Evolutionary conservation across 2,113 vertebrate genomes (phyloP).

Genomic region (Periophthalmodon schlosseri): DNA sequence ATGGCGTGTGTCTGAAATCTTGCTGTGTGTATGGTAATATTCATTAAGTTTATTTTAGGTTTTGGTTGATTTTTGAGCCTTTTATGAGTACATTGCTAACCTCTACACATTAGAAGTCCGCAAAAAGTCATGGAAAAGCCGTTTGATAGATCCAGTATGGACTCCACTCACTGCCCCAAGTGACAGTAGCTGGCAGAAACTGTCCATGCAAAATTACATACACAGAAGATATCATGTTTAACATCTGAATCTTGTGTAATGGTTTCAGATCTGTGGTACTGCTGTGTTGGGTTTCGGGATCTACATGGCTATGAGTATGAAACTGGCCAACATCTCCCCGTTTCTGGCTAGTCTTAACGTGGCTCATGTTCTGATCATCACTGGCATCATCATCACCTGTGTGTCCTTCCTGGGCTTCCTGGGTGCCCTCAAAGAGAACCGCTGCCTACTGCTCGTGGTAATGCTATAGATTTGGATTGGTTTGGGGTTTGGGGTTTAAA

Average conservation of each 20-base stretch:
- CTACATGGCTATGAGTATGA: conserved; percentile 69
- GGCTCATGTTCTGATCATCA: conserved; percentile 76
- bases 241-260: neutral
- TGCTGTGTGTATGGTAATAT: too few species aligned
- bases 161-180: too few species aligned
- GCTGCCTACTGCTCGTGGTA: conserved; percentile 86
- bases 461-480: neutral
- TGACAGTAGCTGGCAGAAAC: too few species aligned
- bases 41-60: too few species aligned
- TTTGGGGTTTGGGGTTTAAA: too few species aligned
- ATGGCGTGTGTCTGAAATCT: too few species aligned
- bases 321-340: conserved; percentile 63
- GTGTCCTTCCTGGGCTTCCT: conserved; percentile 88
- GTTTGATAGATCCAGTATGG: too few species aligned
- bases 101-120: too few species aligned
- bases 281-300: conserved; percentile 76
- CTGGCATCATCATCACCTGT: conserved; percentile 84
- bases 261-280: conserved; percentile 78
- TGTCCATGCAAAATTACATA: too few species aligned
- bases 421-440: conserved; percentile 88
- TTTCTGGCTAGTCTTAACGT: conserved; percentile 65
- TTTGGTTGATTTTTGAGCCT: too few species aligned
- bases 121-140: too few species aligned
- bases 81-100: too few species aligned
- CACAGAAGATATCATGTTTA: neutral